Evolutionary conservation across 2,797 vertebrate genomes (phyloP).

Genomic region (Malacoraja senta): DNA sequence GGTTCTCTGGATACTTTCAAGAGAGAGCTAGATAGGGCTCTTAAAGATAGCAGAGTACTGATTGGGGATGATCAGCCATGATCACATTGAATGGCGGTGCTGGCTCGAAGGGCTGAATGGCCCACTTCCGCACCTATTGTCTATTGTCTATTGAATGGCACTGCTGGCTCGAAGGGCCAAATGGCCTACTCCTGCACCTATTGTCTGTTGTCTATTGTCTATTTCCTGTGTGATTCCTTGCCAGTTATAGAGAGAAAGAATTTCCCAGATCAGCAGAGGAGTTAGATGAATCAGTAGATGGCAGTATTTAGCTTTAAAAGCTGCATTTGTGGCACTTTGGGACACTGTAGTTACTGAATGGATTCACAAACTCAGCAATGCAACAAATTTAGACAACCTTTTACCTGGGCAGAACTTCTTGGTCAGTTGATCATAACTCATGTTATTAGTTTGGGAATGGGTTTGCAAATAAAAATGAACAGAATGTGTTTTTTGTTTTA

Average conservation of each 20-base stretch:
- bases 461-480: neutral
- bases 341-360: too few species aligned
- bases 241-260: neutral
- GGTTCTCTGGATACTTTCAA: too few species aligned
- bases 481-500: neutral
- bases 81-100: too few species aligned
- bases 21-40: too few species aligned
- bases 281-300: neutral
- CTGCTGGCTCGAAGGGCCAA: too few species aligned
- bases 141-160: too few species aligned
- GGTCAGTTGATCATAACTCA: neutral
- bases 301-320: conserved; percentile 24
- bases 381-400: neutral
- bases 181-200: too few species aligned
- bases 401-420: neutral
- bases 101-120: too few species aligned
- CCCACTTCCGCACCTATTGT: too few species aligned
- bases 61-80: too few species aligned
- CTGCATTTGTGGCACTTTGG: neutral
- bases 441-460: neutral
- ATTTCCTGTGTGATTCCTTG: neutral
- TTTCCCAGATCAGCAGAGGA: neutral
- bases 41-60: too few species aligned
- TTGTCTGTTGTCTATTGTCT: too few species aligned
- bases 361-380: neutral